A percentile compares a stretch with the other conserved stretches of the same genome.
Conservation (phyloP, 2,888 invertebrate genomes). For the Diogma glabrata region DNA sequence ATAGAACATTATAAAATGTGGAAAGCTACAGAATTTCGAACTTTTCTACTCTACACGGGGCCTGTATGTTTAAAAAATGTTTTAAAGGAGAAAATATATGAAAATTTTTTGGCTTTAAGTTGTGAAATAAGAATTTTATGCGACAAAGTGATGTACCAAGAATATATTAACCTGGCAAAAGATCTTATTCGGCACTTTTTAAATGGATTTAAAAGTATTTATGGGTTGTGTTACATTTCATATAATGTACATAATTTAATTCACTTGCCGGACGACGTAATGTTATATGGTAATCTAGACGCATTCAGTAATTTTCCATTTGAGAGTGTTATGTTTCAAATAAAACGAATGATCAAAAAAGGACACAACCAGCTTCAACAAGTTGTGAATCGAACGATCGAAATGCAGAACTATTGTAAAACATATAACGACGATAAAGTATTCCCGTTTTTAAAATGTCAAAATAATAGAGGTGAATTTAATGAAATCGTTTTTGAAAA, state of each 20-base stretch:
- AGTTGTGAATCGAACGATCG: not conserved
- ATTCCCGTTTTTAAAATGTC: not conserved
- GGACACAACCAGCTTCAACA: not conserved
- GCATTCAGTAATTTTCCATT: not conserved
- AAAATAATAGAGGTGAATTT: slow-evolving; percentile 3
- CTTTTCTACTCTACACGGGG: too few relatives aligned
- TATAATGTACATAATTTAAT: slow-evolving; percentile 7
- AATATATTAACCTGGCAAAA: not conserved
- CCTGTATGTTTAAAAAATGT: too few relatives aligned
- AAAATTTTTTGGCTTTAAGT: too few relatives aligned
- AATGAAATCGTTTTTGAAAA: not conserved
- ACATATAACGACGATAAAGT: too few relatives aligned
- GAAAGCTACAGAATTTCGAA: too few relatives aligned
- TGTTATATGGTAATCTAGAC: not conserved
- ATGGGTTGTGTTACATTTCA: not conserved
- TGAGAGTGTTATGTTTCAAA: not conserved
- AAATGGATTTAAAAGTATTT: not conserved
- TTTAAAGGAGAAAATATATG: too few relatives aligned
- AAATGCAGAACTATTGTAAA: too few relatives aligned
- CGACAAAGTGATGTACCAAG: too few relatives aligned
- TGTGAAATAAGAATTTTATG: too few relatives aligned
- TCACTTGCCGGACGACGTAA: not conserved
- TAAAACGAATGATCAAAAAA: not conserved
- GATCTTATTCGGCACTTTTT: not conserved
- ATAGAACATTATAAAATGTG: too few relatives aligned